These are phyloP conservation scores for Brenthis ino DNA, from an alignment of 2,888 invertebrate species.

Conservation along the genomic window DNA sequence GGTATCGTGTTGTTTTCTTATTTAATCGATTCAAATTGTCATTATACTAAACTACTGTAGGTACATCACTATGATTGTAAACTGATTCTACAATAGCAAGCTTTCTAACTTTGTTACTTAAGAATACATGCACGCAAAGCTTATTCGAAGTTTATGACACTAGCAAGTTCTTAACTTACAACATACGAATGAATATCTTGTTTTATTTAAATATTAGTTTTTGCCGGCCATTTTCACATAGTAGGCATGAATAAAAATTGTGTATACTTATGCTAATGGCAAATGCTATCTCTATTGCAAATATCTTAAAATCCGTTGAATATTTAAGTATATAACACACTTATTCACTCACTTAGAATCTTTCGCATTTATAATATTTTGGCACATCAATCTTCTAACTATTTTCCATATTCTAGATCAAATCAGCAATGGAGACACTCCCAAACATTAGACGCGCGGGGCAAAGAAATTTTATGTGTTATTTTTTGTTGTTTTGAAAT, in stretches of 20 bases:
- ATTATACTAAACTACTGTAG: neutral
- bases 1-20: too few species aligned
- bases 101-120: neutral
- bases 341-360: too few species aligned
- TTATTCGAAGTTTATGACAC: constrained; percentile 1
- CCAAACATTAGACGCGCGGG: constrained; percentile 74
- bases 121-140: constrained; percentile 8
- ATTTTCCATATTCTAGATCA: neutral
- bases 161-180: constrained; percentile 9
- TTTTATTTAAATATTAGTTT: neutral
- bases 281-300: too few species aligned
- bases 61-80: neutral
- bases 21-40: neutral
- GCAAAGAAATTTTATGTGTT: constrained; percentile 79
- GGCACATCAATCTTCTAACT: too few species aligned
- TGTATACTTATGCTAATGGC: too few species aligned
- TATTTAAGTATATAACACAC: too few species aligned
- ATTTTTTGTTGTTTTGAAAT: constrained; percentile 81
- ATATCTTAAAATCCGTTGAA: too few species aligned
- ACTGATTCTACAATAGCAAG: neutral
- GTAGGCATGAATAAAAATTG: too few species aligned
- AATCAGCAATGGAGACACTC: constrained; percentile 56
- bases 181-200: neutral
- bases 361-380: too few species aligned
- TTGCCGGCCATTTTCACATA: too few species aligned